Evolutionary conservation across 2,113 vertebrate genomes (phyloP).

Genomic region (Capreolus pygargus): DNA sequence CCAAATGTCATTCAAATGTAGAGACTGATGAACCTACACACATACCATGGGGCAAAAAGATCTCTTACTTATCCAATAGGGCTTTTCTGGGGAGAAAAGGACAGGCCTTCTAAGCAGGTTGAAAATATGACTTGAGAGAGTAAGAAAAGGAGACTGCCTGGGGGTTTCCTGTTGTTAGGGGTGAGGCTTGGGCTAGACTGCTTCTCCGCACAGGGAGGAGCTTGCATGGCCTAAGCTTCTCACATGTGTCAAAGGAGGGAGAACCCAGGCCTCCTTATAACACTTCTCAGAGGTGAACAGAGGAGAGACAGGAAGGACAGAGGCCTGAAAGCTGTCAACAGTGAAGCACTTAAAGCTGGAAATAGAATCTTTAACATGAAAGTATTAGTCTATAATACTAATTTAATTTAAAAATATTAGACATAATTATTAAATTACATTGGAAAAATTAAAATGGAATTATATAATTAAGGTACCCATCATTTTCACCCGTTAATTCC

Average conservation of each 20-base stretch:
- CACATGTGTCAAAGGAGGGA: neutral
- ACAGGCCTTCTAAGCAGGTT: neutral
- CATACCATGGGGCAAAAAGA: neutral
- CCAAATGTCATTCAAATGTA: neutral
- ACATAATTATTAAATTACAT: neutral
- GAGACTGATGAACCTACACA: neutral
- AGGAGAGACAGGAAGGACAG: fast-evolving
- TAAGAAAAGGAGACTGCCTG: neutral
- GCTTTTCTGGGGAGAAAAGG: neutral
- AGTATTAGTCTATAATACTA: neutral
- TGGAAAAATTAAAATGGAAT: neutral
- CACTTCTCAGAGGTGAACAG: neutral
- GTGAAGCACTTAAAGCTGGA: neutral
- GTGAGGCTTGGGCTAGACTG: neutral
- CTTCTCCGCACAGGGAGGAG: neutral
- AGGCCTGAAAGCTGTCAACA: neutral
- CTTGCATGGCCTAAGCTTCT: neutral
- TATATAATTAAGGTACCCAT: neutral
- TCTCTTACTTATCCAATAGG: neutral
- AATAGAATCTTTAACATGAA: neutral
- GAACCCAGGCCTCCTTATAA: neutral
- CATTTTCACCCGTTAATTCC: neutral
- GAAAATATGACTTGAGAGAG: neutral
- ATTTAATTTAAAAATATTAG: neutral
- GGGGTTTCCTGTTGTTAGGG: neutral